Percentiles rank a stretch among this genome's conserved stretches.
phyloP scores from a whole-genome alignment of 1,140 invertebrate genomes.

The Lepidurus apus region DNA sequence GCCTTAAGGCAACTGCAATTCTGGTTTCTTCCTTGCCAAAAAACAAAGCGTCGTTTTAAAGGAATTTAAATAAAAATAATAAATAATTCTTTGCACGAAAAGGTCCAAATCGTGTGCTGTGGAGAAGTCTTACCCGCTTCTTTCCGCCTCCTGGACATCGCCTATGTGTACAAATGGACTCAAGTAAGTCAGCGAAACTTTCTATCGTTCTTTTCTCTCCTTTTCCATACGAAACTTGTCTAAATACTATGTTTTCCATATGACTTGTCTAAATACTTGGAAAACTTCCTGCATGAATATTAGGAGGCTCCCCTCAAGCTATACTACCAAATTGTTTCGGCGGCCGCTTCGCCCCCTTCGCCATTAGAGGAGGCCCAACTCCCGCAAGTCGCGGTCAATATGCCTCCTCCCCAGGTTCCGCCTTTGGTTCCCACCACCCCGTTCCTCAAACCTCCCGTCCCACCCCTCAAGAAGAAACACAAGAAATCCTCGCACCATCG shows the following conservation, averaged over 20 bases:
- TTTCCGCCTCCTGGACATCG: slow-evolving; percentile 31
- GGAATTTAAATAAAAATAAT: too few species aligned
- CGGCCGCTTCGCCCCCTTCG: not conserved
- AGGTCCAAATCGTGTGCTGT: slow-evolving; percentile 31
- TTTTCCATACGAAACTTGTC: not conserved
- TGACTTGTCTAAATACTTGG: too few species aligned
- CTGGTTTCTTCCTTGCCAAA: too few species aligned
- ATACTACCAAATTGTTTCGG: not conserved
- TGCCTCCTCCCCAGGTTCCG: not conserved
- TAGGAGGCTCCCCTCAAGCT: slow-evolving; percentile 3
- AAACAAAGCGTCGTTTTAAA: too few species aligned
- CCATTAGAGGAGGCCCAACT: not conserved
- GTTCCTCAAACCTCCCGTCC: not conserved
- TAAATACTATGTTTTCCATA: too few species aligned
- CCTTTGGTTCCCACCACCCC: not conserved
- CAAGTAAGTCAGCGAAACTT: slow-evolving; percentile 23
- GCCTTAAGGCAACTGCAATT: too few species aligned
- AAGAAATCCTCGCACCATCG: not conserved
- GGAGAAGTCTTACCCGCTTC: slow-evolving; percentile 24
- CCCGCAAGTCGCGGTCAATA: not conserved
- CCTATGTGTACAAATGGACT: slow-evolving; percentile 33
- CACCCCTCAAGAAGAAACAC: not conserved
- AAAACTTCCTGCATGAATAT: too few species aligned
- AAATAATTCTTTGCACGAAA: not conserved
- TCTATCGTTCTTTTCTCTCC: not conserved